Evolutionary conservation across 2,113 vertebrate genomes (phyloP).

Genomic region (Clarias magur): DNA sequence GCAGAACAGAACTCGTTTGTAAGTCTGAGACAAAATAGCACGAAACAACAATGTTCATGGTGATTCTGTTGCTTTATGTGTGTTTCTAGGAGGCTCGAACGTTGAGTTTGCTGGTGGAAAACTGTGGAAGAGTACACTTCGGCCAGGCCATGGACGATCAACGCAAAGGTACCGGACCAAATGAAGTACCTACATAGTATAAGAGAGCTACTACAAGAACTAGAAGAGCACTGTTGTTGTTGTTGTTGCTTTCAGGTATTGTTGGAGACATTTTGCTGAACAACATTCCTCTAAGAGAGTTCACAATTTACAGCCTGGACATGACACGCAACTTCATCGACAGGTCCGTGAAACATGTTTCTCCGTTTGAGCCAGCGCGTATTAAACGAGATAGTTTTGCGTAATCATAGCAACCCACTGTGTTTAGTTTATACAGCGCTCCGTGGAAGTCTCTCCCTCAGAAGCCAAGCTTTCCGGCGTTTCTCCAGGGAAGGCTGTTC

Average conservation of each 20-base stretch:
- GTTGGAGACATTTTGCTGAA: constrained; percentile 77
- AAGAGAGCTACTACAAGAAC: too few species aligned
- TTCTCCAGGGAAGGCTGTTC: constrained; percentile 81
- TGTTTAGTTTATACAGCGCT: constrained; percentile 72
- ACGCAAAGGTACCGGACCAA: constrained; percentile 81
- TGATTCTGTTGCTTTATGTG: constrained; percentile 29
- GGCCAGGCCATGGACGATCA: constrained; percentile 82
- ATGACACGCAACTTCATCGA: constrained; percentile 76
- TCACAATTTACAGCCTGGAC: constrained; percentile 76
- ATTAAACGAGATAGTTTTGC: not conserved
- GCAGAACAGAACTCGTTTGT: too few species aligned
- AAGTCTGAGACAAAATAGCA: too few species aligned
- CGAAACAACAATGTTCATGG: not conserved
- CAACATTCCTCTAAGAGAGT: constrained; percentile 67
- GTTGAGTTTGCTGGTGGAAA: constrained; percentile 89
- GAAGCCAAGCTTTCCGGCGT: constrained; percentile 78
- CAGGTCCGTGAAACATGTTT: constrained; percentile 62
- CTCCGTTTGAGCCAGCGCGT: too few species aligned
- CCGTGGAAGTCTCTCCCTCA: constrained; percentile 77
- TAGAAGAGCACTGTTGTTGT: not conserved
- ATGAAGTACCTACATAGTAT: not conserved
- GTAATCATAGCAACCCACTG: not conserved
- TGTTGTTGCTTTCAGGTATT: constrained; percentile 67
- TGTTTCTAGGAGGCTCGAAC: constrained; percentile 75
- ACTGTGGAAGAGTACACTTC: constrained; percentile 86